Base-by-base conservation (phyloP, 2,113 vertebrate genomes). In the Gallinago undulata region DNA sequence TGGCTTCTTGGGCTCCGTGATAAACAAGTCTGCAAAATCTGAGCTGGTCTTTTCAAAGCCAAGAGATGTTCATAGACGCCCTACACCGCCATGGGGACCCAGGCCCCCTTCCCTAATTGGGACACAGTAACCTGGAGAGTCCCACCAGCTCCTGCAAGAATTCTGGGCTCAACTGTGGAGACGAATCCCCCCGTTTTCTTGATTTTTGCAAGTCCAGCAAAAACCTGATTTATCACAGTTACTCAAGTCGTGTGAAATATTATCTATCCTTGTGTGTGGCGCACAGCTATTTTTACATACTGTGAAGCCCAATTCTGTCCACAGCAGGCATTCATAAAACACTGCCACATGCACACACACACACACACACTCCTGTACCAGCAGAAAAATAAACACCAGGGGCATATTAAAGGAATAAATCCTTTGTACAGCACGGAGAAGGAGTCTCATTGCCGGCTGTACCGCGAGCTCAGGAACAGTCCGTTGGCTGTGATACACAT, bases 231-330 rank as follows among this genome's bases (percentile, higher is more conserved):
- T 94, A 87, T 76, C 67, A 30, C 91, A 76, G 90, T 84, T 96
- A 73, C 87, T 87, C 89, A 89, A 96, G 81, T 72, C 4, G 1
- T 89, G 84, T 96, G 91, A 95, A 87, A 73, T 85, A 95, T 67
- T 90, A 66, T 90, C 63, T 48, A 82, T 93, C 78, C 70, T 85
- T 27, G 74, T 7, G 9, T 73, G 70, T 79, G 78, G 84, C 11
- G 5, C 87, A 63, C 63, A 89, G 89, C 81, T 96, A 87, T 82
- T 91, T 95, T 87, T 95, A 67, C 81, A 89, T 79, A 94, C 84
- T 69, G 96, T 48, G 90, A 96, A 92, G 92, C 94, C 89, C 77
- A 89, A 89, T 96, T 94, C 92, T 89, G 93, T 94, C 94, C 95
- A 62, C 95, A 96, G 96, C 86, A 95, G 92, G 92, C 81, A 72